Evolutionary conservation across 2,797 vertebrate species (phyloP).

Genomic region (Takifugu ocellatus): DNA sequence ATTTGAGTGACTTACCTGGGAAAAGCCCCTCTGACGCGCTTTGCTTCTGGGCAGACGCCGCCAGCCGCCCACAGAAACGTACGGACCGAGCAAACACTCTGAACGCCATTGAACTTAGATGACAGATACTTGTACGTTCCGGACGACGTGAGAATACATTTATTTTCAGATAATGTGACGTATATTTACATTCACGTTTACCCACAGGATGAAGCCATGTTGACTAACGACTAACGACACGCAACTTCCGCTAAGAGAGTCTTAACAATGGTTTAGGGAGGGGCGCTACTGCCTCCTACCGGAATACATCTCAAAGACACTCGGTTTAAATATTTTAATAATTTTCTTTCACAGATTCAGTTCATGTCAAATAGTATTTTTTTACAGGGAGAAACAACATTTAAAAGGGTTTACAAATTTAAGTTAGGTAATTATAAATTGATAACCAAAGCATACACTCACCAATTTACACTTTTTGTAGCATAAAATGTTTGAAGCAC

Average conservation of each 20-base stretch:
- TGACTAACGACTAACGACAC: slow-evolving; percentile 46
- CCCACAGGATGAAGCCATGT: slow-evolving; percentile 62
- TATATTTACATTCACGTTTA: slow-evolving; percentile 55
- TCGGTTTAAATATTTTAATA: not conserved
- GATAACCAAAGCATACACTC: not conserved
- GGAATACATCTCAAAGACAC: slow-evolving; percentile 5
- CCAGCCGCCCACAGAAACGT: slow-evolving; percentile 14
- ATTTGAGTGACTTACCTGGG: slow-evolving; percentile 55
- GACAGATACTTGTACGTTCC: fast-evolving
- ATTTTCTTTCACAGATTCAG: not conserved
- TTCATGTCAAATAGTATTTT: too few species aligned
- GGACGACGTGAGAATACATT: fast-evolving
- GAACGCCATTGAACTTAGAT: slow-evolving; percentile 52
- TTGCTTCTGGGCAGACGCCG: slow-evolving; percentile 19
- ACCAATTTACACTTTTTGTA: slow-evolving; percentile 13
- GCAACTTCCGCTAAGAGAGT: slow-evolving; percentile 42
- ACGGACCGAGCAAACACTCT: slow-evolving; percentile 42
- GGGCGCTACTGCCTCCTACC: slow-evolving; percentile 52
- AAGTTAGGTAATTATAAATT: not conserved
- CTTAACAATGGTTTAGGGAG: fast-evolving
- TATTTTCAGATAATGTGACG: not conserved
- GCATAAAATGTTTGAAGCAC: slow-evolving; percentile 44
- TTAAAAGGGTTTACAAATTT: not conserved
- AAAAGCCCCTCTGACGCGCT: slow-evolving; percentile 50
- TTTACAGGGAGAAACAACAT: too few species aligned